These are phyloP conservation scores for Forbesichthys papilliferus DNA, from an alignment of 2,113 vertebrate genomes.

Conservation along the genomic window DNA sequence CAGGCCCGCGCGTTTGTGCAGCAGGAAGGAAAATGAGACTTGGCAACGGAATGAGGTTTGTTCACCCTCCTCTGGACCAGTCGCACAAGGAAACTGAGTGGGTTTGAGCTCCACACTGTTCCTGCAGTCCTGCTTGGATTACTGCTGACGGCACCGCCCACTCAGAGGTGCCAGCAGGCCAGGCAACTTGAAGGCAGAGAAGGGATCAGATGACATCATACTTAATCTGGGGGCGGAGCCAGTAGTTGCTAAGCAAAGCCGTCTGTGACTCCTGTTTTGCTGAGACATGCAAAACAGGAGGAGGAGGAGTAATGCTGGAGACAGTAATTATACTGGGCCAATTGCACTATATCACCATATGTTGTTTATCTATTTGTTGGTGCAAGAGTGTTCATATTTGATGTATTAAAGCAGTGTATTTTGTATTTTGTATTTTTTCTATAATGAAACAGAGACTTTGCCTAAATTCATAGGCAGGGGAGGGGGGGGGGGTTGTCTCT, in stretches of 20 bases:
- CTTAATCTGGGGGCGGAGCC: constrained; percentile 31
- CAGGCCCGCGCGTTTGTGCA: constrained; percentile 12
- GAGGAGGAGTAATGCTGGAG: constrained; percentile 29
- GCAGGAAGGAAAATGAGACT: constrained; percentile 20
- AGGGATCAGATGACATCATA: constrained; percentile 38
- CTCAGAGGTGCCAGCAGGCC: constrained; percentile 42
- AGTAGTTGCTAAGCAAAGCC: constrained; percentile 13
- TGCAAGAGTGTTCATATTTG: constrained; percentile 5
- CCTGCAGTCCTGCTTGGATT: constrained; percentile 23
- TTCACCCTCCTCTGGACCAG: constrained; percentile 32
- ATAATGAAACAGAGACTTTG: constrained; percentile 4
- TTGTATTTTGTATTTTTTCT: constrained; percentile 33
- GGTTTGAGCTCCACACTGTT: constrained; percentile 61
- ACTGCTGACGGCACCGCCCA: background rate
- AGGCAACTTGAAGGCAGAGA: constrained; percentile 20
- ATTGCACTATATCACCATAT: constrained; percentile 45
- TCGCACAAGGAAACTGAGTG: constrained; percentile 67
- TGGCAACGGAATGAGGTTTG: constrained; percentile 18
- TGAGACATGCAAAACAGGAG: constrained; percentile 33
- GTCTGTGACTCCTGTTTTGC: constrained; percentile 1
- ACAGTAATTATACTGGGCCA: constrained; percentile 22
- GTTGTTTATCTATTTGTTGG: constrained; percentile 14
- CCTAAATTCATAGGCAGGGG: too few species aligned
- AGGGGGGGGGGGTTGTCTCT: too few species aligned
- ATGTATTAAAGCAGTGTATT: constrained; percentile 25